phyloP scores from a whole-genome alignment of 2,113 vertebrate genomes.

The Oryzias curvinotus region DNA sequence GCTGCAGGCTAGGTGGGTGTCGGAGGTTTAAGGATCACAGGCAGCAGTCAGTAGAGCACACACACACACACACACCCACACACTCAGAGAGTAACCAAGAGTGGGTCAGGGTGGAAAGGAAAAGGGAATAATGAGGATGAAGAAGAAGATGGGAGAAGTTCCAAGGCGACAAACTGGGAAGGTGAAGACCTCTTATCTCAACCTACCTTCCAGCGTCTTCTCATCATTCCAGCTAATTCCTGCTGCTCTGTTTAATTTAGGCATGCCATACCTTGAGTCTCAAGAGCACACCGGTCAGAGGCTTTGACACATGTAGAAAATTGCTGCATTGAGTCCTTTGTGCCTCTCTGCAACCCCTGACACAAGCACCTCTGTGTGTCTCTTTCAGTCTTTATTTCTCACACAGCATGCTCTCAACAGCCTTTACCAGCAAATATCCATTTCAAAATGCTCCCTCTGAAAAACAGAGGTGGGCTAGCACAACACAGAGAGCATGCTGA shows the following conservation, averaged over 20 bases:
- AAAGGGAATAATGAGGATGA: background rate
- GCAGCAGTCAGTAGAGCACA: conserved; percentile 9
- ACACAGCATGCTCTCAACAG: conserved; percentile 48
- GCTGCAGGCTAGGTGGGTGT: conserved; percentile 31
- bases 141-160: conserved; percentile 13
- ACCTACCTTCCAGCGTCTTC: background rate
- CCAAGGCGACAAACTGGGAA: conserved; percentile 7
- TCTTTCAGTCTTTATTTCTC: conserved; percentile 49
- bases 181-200: conserved; percentile 1
- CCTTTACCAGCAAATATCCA: conserved; percentile 59
- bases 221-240: background rate
- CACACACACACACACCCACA: conserved; percentile 22
- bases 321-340: conserved; percentile 15
- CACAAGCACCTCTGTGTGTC: conserved; percentile 34
- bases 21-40: conserved; percentile 24
- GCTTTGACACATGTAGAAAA: conserved; percentile 40
- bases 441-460: conserved; percentile 55
- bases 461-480: conserved; percentile 23
- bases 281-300: conserved; percentile 33
- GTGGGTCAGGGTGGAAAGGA: conserved; percentile 22
- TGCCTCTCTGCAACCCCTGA: conserved; percentile 26
- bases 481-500: conserved; percentile 10
- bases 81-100: background rate
- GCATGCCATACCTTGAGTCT: conserved; percentile 18
- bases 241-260: conserved; percentile 28